Evolutionary conservation across 23 tunicate species (phyloP).

Genomic region (Phallusia fumigata): DNA sequence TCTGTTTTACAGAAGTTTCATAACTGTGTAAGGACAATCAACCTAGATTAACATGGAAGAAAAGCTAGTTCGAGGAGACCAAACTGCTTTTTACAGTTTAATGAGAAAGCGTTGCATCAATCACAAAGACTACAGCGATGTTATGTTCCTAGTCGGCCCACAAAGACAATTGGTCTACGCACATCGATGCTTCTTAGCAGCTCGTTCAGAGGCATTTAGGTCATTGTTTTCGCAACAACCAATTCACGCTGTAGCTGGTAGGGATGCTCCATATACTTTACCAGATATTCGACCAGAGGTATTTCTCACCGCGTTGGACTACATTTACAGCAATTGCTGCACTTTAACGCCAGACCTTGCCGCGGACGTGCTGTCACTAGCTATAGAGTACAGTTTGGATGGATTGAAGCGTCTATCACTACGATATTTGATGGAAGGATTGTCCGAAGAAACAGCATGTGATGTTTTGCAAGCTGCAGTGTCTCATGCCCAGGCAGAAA

Average conservation of each 20-base stretch:
- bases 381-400: slow-evolving; percentile 86
- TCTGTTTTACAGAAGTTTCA: neutral
- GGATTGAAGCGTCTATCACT: slow-evolving; percentile 64
- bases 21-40: neutral
- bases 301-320: slow-evolving; percentile 87
- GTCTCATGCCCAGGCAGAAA: slow-evolving; percentile 68
- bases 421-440: slow-evolving; percentile 66
- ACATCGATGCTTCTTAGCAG: slow-evolving; percentile 79
- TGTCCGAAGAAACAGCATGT: slow-evolving; percentile 71
- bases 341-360: slow-evolving; percentile 86
- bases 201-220: slow-evolving; percentile 78
- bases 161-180: slow-evolving; percentile 72
- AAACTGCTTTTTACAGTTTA: slow-evolving; percentile 85
- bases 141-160: slow-evolving; percentile 69
- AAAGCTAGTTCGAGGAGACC: slow-evolving; percentile 88
- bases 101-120: slow-evolving; percentile 96
- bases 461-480: slow-evolving; percentile 78
- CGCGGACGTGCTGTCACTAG: slow-evolving; percentile 71
- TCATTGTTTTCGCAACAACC: slow-evolving; percentile 82
- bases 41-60: slow-evolving; percentile 44
- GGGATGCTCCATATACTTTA: slow-evolving; percentile 65
- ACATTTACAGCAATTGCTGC: slow-evolving; percentile 97
- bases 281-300: slow-evolving; percentile 82
- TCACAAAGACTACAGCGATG: slow-evolving; percentile 87
- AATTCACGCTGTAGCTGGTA: slow-evolving; percentile 52